Base-by-base conservation (phyloP, 2,797 vertebrate genomes). In the Microcaecilia unicolor region DNA sequence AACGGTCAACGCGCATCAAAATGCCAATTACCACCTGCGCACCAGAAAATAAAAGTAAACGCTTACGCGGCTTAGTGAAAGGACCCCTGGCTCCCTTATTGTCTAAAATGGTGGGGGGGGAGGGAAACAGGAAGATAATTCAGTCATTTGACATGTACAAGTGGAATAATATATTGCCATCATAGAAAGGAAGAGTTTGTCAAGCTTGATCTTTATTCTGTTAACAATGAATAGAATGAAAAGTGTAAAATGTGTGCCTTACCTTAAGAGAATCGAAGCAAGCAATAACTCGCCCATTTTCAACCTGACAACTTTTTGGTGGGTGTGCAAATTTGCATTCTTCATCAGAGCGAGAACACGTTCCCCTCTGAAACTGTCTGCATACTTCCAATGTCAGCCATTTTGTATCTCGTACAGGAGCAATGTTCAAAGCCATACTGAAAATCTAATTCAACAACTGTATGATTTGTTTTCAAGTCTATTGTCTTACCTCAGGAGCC, bases 301-400 rank as follows among this genome's bases (percentile, higher is more conserved):
- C 95, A 50, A 98, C 91, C 84, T 97, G 95, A 85, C 94, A 98
- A 72, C 96, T 99, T 85, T 98, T 98, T 14, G 95, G 90, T 31
- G 96, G 96, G 67, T 98, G 96, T 72, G 96, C 96, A 70, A 99
- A 99, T 82, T 98, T 99, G 89, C 96, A 99, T 85, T 99, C 96
- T 78, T 98, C 94, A 37, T 99, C 92, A 31, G 92, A 92, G 47
- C 96, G 91, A 9, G 95, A 98, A 82, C 96, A 99, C 24, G 95
- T 99, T 67, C 96, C 96, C 47, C 96, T 86, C 69, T 98, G 96
- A 81, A 96, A 99, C 61, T 99, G 96, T 50, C 96, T 91, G 79
- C 96, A 99, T 54, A 99, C 96, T 79, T 99, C 96, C 54, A 99
- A 75, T 0, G 95, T 98, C 70, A 99, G 89, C 96, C 96, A 99